A percentile compares a stretch with the other conserved stretches of the same genome.
These are phyloP conservation scores for Chamaetylas fuelleborni DNA, from an alignment of 2,113 vertebrate genomes.

Conservation along the genomic window DNA sequence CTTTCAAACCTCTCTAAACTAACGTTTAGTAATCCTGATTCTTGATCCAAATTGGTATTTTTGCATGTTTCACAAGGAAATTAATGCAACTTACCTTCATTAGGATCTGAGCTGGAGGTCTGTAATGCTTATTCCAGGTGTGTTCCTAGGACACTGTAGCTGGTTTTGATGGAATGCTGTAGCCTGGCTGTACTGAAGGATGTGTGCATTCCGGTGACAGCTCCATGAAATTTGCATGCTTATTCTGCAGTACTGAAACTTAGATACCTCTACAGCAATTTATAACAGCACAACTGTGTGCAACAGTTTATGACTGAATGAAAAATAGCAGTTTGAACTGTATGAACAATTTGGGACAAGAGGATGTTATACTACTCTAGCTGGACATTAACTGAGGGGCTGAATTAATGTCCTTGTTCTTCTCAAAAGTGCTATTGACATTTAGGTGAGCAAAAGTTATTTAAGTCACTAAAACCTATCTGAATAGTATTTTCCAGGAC, in stretches of 20 bases:
- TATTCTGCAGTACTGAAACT: neutral
- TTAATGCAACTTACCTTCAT: neutral
- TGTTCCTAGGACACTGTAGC: accelerated
- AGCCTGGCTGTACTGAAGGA: accelerated
- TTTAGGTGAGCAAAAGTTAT: neutral
- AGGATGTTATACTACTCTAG: neutral
- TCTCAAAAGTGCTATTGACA: neutral
- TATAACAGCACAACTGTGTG: neutral
- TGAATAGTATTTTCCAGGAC: neutral
- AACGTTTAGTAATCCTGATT: neutral
- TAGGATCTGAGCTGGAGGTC: neutral
- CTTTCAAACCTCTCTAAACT: neutral
- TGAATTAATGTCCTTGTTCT: neutral
- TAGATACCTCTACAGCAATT: neutral
- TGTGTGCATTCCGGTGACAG: neutral
- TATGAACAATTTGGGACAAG: neutral
- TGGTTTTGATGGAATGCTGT: neutral
- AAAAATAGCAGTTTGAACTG: neutral
- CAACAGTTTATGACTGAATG: neutral
- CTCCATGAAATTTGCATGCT: neutral
- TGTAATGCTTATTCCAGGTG: neutral
- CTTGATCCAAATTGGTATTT: neutral
- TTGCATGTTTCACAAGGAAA: neutral
- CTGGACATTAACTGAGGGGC: neutral
- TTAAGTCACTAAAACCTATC: neutral